phyloP scores from a whole-genome alignment of 2,113 vertebrate genomes.

The Labrus mixtus region DNA sequence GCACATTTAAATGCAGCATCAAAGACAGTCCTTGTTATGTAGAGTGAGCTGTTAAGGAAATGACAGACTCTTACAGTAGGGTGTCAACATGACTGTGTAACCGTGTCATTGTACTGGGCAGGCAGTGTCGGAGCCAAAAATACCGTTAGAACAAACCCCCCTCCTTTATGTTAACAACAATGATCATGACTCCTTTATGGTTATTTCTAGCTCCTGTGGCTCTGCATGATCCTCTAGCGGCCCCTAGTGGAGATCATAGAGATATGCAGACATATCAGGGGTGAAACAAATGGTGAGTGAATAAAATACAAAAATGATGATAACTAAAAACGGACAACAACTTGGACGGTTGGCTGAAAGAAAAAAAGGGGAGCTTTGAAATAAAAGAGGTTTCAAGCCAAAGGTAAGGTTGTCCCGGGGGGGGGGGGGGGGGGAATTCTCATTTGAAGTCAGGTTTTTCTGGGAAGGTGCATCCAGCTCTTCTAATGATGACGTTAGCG shows the following conservation, averaged over 20 bases:
- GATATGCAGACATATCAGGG: constrained; percentile 80
- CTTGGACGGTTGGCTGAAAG: constrained; percentile 4
- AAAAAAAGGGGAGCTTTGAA: neutral
- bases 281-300: neutral
- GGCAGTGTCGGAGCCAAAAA: constrained; percentile 19
- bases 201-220: neutral
- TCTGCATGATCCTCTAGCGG: constrained; percentile 26
- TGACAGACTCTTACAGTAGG: constrained; percentile 25
- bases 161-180: neutral
- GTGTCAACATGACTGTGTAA: neutral
- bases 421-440: no score
- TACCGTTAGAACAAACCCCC: neutral
- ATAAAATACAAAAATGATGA: neutral
- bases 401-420: constrained; percentile 27
- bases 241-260: constrained; percentile 59
- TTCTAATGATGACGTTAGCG: constrained; percentile 92
- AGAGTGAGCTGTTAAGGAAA: neutral
- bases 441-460: constrained; percentile 95
- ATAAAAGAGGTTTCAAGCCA: constrained; percentile 18
- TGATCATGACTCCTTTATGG: neutral
- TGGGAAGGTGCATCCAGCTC: constrained; percentile 95
- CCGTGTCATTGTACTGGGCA: neutral
- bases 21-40: constrained; percentile 12
- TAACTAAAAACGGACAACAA: neutral
- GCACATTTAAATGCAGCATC: constrained; percentile 20